Percentiles rank a stretch among this genome's conserved stretches.
Conservation (phyloP, 2,113 vertebrate species). For the Speoplatyrhinus poulsoni region DNA sequence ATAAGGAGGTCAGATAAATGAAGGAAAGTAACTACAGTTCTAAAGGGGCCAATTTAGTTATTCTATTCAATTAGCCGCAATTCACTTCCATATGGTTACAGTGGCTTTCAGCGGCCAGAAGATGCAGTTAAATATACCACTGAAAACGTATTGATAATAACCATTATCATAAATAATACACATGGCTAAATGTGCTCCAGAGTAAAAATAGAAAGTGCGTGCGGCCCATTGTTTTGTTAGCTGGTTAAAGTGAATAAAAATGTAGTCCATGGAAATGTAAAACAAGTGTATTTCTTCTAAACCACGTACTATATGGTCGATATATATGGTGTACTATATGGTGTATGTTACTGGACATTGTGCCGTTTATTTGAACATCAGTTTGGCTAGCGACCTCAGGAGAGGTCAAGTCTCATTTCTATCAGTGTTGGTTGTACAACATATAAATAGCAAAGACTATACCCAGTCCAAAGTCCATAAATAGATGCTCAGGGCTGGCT, state of each 20-base stretch:
- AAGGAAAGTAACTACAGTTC: slow-evolving; percentile 10
- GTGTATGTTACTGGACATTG: slow-evolving; percentile 28
- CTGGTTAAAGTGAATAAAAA: too few relatives aligned
- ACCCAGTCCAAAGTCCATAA: slow-evolving; percentile 42
- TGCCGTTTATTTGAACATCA: slow-evolving; percentile 19
- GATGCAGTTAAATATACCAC: background rate
- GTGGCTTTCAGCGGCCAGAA: slow-evolving; percentile 28
- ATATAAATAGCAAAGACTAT: slow-evolving; percentile 24
- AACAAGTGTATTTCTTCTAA: background rate
- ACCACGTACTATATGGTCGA: background rate
- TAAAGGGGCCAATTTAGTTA: slow-evolving; percentile 26
- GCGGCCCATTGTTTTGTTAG: too few relatives aligned
- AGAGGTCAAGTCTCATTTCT: slow-evolving; percentile 43
- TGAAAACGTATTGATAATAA: too few relatives aligned
- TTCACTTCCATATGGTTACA: slow-evolving; percentile 52
- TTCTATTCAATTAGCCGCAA: slow-evolving; percentile 60
- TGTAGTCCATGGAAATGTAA: background rate
- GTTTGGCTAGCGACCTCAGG: slow-evolving; percentile 31
- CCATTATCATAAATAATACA: too few relatives aligned
- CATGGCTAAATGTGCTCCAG: too few relatives aligned
- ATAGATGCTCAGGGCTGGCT: slow-evolving; percentile 49
- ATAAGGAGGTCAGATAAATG: slow-evolving; percentile 60
- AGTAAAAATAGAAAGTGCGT: too few relatives aligned
- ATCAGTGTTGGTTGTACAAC: slow-evolving; percentile 11
- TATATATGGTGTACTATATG: too few relatives aligned